phyloP scores from a whole-genome alignment of 2,888 invertebrate genomes.

The Macaria notata region DNA sequence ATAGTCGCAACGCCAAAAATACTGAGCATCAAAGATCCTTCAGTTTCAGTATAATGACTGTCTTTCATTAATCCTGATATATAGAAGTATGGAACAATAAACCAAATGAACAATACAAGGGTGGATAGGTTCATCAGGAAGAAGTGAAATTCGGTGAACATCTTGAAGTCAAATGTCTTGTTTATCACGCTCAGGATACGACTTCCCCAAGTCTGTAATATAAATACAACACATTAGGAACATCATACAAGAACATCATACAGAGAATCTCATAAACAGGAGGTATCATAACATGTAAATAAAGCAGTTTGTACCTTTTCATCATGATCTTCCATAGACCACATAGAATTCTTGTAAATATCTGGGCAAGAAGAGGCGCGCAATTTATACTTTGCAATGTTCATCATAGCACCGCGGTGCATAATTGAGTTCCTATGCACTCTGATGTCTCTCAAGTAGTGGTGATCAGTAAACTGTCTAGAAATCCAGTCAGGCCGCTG shows the following conservation, averaged over 20 bases:
- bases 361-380: constrained; percentile 96
- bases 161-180: constrained; percentile 91
- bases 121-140: constrained; percentile 94
- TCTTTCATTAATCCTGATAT: constrained; percentile 89
- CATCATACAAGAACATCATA: too few relatives aligned
- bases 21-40: constrained; percentile 90
- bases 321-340: constrained; percentile 88
- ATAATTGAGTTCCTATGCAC: constrained; percentile 92
- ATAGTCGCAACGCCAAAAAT: constrained; percentile 95
- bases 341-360: constrained; percentile 93
- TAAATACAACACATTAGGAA: not conserved
- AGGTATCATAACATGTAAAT: too few relatives aligned
- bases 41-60: constrained; percentile 83
- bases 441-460: constrained; percentile 87
- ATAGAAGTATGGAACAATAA: constrained; percentile 97
- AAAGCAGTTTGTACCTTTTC: constrained; percentile 67
- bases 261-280: too few relatives aligned
- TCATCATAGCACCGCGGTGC: constrained; percentile 93
- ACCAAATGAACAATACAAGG: constrained; percentile 94
- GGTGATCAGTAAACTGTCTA: constrained; percentile 83
- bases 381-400: constrained; percentile 90
- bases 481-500: constrained; percentile 68
- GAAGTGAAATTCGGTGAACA: constrained; percentile 92
- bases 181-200: constrained; percentile 85
- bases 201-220: constrained; percentile 87